Conservation (phyloP, 2,888 invertebrate species). For the Nephrocerus scutellatus region DNA sequence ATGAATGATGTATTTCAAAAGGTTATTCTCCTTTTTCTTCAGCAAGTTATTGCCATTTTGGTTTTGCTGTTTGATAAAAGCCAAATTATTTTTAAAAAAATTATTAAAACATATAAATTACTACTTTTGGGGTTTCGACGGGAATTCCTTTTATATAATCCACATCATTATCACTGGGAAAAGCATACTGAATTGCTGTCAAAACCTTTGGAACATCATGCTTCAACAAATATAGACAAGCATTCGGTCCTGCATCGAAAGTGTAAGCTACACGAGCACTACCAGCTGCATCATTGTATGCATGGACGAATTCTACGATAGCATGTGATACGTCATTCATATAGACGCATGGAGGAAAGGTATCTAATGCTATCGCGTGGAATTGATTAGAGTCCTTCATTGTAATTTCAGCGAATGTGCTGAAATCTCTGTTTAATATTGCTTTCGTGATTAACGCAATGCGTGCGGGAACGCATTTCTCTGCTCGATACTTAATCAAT, state of each 20-base stretch:
- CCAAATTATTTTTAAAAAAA: not conserved
- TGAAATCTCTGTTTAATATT: slow-evolving; percentile 63
- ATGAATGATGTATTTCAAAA: slow-evolving; percentile 74
- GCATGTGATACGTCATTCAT: slow-evolving; percentile 82
- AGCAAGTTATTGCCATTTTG: slow-evolving; percentile 21
- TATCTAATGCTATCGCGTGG: slow-evolving; percentile 88
- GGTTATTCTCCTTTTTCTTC: slow-evolving; percentile 45
- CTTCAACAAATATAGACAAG: slow-evolving; percentile 77
- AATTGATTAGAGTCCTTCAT: slow-evolving; percentile 98
- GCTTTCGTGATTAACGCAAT: slow-evolving; percentile 51
- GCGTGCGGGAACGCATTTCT: slow-evolving; percentile 66
- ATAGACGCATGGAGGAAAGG: slow-evolving; percentile 89
- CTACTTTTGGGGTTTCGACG: slow-evolving; percentile 26
- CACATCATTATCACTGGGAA: slow-evolving; percentile 55
- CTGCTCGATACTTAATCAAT: slow-evolving; percentile 67
- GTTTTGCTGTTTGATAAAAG: too few species aligned
- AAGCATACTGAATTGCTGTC: slow-evolving; percentile 61
- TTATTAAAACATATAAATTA: not conserved
- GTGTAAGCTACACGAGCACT: slow-evolving; percentile 80
- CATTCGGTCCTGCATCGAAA: slow-evolving; percentile 98
- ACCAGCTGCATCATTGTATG: slow-evolving; percentile 67
- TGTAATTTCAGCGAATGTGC: slow-evolving; percentile 81
- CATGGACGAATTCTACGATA: slow-evolving; percentile 73
- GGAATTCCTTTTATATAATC: slow-evolving; percentile 57
- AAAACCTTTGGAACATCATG: slow-evolving; percentile 64